Evolutionary conservation across 2,113 vertebrate genomes (phyloP).

Genomic region (Hemiscyllium ocellatum): DNA sequence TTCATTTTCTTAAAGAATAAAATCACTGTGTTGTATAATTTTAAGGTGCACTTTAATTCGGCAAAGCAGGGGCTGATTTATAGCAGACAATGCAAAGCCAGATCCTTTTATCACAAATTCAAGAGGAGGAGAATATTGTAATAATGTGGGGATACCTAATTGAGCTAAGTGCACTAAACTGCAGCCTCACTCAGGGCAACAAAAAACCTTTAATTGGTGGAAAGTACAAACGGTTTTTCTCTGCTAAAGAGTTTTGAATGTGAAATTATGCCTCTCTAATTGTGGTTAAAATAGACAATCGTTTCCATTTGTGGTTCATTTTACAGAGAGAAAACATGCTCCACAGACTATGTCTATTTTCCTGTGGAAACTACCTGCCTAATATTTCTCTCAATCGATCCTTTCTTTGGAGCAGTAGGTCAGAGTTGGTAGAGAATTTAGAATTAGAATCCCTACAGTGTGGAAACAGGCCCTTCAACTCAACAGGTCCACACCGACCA

Average conservation of each 20-base stretch:
- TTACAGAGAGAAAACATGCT: neutral
- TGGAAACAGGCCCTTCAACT: too few relatives aligned
- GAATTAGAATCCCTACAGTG: too few relatives aligned
- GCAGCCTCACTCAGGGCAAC: neutral
- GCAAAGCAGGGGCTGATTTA: neutral
- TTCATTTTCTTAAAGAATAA: neutral
- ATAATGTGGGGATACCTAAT: neutral
- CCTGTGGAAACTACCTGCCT: neutral
- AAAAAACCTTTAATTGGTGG: neutral
- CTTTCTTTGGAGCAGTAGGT: too few relatives aligned
- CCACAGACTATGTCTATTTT: neutral
- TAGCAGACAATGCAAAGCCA: neutral
- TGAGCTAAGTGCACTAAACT: neutral
- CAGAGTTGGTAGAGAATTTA: neutral
- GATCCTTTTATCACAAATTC: neutral
- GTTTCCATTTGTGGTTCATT: neutral
- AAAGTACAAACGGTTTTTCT: slow-evolving; percentile 14
- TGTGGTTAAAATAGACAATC: slow-evolving; percentile 16
- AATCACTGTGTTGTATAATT: neutral
- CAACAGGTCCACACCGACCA: too few relatives aligned
- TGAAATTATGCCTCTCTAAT: slow-evolving; percentile 9
- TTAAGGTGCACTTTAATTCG: neutral
- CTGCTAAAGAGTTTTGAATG: neutral
- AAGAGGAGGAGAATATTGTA: slow-evolving; percentile 5
- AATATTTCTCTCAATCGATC: neutral